A percentile compares a stretch with the other conserved stretches of the same genome.
Evolutionary conservation across 1,140 invertebrate species (phyloP).

Genomic region (Euura saliciscinereae): DNA sequence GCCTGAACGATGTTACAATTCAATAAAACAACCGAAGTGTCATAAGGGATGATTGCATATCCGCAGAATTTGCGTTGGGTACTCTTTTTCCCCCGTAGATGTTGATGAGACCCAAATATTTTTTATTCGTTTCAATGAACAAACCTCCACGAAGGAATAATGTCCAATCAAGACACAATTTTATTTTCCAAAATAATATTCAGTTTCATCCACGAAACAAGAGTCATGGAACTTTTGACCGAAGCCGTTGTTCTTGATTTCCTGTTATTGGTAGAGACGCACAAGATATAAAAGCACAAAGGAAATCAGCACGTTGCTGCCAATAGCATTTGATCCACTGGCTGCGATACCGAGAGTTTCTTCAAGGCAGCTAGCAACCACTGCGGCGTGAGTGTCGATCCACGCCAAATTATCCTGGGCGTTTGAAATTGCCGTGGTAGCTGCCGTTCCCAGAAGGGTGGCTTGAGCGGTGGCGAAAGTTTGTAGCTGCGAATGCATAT

Average conservation of each 20-base stretch:
- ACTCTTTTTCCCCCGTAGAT: too few species aligned
- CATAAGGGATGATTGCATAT: too few species aligned
- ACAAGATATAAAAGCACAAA: not conserved
- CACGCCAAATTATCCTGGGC: constrained; percentile 1
- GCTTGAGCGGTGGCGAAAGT: not conserved
- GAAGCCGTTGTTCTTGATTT: not conserved
- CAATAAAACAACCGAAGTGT: too few species aligned
- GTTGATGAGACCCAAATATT: too few species aligned
- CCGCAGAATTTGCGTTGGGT: too few species aligned
- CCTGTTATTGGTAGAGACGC: not conserved
- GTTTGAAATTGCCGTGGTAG: not conserved
- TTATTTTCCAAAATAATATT: too few species aligned
- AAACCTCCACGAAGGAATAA: too few species aligned
- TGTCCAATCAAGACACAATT: too few species aligned
- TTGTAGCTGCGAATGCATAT: not conserved
- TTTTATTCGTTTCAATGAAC: too few species aligned
- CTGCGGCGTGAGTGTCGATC: not conserved
- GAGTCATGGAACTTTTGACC: too few species aligned
- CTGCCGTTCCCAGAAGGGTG: not conserved
- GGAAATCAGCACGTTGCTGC: not conserved
- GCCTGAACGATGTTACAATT: too few species aligned
- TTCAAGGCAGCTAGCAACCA: not conserved
- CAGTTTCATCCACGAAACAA: too few species aligned
- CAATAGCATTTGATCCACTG: not conserved
- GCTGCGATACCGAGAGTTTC: not conserved